Percentiles rank a stretch among this genome's conserved stretches.
These are phyloP conservation scores for Psittacula cyanocephala DNA, from an alignment of 2,113 vertebrate species.

Conservation along the genomic window DNA sequence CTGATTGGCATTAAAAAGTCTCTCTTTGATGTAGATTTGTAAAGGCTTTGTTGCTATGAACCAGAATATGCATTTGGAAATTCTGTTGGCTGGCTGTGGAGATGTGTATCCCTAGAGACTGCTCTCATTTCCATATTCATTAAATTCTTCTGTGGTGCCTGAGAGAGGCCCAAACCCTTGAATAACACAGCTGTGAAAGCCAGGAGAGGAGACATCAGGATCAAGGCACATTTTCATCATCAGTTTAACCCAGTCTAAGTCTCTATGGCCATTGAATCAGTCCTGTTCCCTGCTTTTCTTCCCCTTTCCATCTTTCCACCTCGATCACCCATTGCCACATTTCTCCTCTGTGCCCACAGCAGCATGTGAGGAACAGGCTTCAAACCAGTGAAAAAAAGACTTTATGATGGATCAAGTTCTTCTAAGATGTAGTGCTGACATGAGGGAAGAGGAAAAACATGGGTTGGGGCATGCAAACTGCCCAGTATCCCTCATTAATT, in stretches of 20 bases:
- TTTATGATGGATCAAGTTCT: neutral
- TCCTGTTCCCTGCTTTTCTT: neutral
- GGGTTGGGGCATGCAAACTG: neutral
- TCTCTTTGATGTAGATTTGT: neutral
- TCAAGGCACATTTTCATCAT: neutral
- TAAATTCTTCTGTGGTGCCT: neutral
- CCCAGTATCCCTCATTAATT: neutral
- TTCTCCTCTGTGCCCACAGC: neutral
- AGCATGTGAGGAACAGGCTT: neutral
- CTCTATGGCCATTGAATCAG: neutral
- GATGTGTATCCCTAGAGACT: slow-evolving; percentile 11
- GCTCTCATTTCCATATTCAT: slow-evolving; percentile 15
- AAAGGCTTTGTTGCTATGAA: neutral
- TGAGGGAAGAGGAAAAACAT: neutral
- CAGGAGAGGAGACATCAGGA: neutral
- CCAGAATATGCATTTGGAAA: slow-evolving; percentile 12
- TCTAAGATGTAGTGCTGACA: neutral
- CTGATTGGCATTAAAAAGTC: neutral
- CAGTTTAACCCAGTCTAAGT: neutral
- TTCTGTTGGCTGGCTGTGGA: neutral
- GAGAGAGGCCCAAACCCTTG: neutral
- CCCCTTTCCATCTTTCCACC: neutral
- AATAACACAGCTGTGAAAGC: neutral
- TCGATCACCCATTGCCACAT: neutral
- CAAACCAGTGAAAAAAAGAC: neutral